Conservation (phyloP, 2,888 invertebrate species). For the Nudaria mundana region DNA sequence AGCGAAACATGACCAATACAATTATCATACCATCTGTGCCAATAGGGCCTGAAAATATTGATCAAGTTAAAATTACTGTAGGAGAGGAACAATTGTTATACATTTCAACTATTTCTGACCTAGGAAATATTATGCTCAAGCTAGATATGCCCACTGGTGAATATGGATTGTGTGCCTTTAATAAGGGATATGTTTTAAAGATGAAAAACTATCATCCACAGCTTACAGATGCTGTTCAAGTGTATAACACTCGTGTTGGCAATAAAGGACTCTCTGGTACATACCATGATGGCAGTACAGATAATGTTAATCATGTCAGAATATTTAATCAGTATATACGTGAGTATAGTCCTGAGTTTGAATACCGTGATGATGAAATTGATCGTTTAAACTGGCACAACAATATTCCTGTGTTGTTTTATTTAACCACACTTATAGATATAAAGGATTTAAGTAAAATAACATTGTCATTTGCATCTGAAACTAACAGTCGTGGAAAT, state of each 20-base stretch:
- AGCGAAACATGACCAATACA: neutral
- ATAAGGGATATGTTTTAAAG: neutral
- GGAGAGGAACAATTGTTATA: neutral
- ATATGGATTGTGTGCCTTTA: neutral
- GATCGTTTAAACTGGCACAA: conserved; percentile 8
- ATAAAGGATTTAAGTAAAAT: neutral
- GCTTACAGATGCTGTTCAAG: neutral
- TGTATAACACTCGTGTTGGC: neutral
- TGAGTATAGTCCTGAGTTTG: conserved; percentile 15
- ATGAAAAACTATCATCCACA: neutral
- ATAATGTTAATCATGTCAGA: neutral
- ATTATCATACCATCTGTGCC: neutral
- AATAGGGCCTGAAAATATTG: neutral
- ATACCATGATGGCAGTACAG: neutral
- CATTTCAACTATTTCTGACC: too few relatives aligned
- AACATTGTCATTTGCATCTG: neutral
- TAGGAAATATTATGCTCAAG: neutral
- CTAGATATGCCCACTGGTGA: neutral
- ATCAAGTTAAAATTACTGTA: neutral
- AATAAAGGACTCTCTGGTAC: neutral
- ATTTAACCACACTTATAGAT: neutral
- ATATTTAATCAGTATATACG: neutral
- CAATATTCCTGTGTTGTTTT: neutral
- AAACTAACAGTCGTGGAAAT: neutral
- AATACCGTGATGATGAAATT: conserved; percentile 12